Evolutionary conservation across 2,113 vertebrate genomes (phyloP), one percentile per base, ranked within the genome.

Genomic region (Calcarius ornatus): DNA sequence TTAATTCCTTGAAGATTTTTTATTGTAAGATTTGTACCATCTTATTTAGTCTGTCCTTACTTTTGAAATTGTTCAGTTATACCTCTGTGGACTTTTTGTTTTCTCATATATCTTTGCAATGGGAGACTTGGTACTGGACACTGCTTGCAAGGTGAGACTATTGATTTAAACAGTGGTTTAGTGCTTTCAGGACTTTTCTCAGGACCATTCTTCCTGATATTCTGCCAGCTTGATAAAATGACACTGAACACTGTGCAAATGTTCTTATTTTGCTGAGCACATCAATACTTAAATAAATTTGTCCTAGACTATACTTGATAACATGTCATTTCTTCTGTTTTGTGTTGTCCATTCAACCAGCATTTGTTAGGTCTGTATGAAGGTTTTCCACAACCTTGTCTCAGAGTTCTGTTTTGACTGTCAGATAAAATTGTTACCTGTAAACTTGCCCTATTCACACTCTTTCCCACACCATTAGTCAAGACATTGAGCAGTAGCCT

Each of bases 1-100:
- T 95, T 93, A 92, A 93, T 75, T 81, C 38, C 53, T 86, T 80
- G 56, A 90, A 86, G 76, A 35, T 88, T 94, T 96, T 38, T 38
- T 86, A 70, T 92, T 92, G 76, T 51, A 66, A 80, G 86, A 92
- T 90, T 96, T 88, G 68, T 80, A 47, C 76, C 82, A 88, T 92
- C 64, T 57, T 59, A 77, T 90, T 88, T 88, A 83, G 53, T 90
- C 59, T 35, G 27, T 69, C 76, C 38, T 73, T 82, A 27, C 35
- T 66, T 88, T 87, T 92, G 35, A 92, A 88, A 73, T 82, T 80
- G 79, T 93, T 78, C 66, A 61, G 3, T 72, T 92, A 33, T 19
- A 38, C 30, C 30, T 69, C 42, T 50, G 38, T 81, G 38, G 28
- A 71, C 27, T 33, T 56, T 70, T 63, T 61, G 31, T 82, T 24